Conservation (phyloP, 2,797 vertebrate species). For the Luscinia megarhynchos region DNA sequence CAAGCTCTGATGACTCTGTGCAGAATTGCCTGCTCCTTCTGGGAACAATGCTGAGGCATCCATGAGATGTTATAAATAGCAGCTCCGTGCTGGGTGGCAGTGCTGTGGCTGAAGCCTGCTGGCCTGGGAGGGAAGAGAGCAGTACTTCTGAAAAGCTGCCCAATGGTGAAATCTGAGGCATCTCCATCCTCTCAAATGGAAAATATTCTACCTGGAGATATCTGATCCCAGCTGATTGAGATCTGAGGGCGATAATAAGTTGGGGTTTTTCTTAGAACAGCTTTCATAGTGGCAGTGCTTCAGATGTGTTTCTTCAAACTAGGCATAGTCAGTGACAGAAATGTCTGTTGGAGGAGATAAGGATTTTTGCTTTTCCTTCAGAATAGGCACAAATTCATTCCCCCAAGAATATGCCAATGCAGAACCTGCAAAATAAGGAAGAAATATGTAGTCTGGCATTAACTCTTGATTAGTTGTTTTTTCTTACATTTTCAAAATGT, state of each 20-base stretch:
- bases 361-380: neutral
- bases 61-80: slow-evolving; percentile 19
- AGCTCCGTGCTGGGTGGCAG: neutral
- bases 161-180: neutral
- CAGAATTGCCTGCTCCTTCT: neutral
- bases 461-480: neutral
- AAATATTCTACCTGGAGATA: neutral
- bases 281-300: neutral
- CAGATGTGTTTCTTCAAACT: neutral
- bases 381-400: neutral
- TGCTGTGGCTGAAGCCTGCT: neutral
- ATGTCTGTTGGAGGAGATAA: neutral
- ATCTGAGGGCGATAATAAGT: neutral
- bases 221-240: neutral
- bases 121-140: neutral
- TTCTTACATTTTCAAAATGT: neutral
- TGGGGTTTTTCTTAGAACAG: neutral
- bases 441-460: neutral
- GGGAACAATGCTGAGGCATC: neutral
- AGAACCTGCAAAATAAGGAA: neutral
- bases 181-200: neutral
- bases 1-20: neutral
- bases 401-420: neutral
- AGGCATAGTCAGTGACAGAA: neutral
- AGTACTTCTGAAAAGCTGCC: neutral